These are phyloP conservation scores for Falco punctatus DNA, from an alignment of 2,113 vertebrate species.

Conservation along the genomic window DNA sequence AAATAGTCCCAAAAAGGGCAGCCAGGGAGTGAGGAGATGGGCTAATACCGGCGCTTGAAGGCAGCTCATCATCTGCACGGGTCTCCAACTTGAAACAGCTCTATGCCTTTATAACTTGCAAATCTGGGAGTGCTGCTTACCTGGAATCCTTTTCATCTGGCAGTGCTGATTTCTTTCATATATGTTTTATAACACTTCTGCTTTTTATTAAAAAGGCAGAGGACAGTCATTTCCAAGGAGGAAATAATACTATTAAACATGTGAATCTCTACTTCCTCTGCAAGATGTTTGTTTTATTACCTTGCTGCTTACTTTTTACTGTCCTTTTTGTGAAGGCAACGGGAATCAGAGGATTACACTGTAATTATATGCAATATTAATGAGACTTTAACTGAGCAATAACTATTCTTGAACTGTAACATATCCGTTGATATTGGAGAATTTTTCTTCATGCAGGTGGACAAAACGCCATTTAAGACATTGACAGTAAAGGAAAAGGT, in stretches of 20 bases:
- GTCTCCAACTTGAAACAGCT: constrained; percentile 20
- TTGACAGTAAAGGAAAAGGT: background rate
- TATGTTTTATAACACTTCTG: background rate
- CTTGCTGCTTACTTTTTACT: background rate
- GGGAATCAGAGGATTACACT: background rate
- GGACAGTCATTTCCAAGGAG: background rate
- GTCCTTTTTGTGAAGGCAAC: background rate
- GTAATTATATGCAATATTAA: background rate
- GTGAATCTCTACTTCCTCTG: background rate
- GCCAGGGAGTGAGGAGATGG: background rate
- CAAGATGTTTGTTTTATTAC: background rate
- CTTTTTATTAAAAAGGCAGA: background rate
- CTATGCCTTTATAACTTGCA: background rate
- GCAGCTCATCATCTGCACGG: background rate
- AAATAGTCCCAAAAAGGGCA: background rate
- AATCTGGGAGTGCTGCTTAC: background rate
- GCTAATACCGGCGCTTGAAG: background rate
- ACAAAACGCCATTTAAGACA: background rate
- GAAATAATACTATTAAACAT: background rate
- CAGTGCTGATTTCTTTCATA: background rate
- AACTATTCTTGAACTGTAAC: background rate
- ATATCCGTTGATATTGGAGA: background rate
- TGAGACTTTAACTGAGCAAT: background rate
- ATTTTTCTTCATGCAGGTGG: background rate
- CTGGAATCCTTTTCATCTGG: background rate